Percentiles rank a stretch among this genome's conserved stretches.
phyloP scores from a whole-genome alignment of 2,797 vertebrate species.

The Heliangelus exortis region DNA sequence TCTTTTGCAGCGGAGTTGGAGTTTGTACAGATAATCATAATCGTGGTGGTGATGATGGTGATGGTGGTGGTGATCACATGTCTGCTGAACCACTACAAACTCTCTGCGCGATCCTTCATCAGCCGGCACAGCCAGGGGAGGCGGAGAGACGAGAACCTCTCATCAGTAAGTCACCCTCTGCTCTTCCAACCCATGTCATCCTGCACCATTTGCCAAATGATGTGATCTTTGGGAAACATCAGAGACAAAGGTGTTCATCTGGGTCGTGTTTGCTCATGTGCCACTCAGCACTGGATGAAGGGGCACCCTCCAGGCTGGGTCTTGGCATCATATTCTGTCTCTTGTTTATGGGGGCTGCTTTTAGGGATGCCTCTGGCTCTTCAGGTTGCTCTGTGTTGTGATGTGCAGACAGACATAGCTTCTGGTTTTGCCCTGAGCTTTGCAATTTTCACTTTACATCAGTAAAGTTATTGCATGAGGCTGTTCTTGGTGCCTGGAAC shows the following conservation, averaged over 20 bases:
- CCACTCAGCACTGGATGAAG: background rate
- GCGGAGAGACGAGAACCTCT: slow-evolving; percentile 87
- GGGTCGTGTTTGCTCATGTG: background rate
- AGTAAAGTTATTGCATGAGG: accelerated
- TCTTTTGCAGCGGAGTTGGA: slow-evolving; percentile 91
- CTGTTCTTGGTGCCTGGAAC: background rate
- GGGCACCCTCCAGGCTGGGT: background rate
- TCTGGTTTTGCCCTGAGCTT: background rate
- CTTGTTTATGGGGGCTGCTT: accelerated
- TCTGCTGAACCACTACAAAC: slow-evolving; percentile 94
- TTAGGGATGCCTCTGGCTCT: background rate
- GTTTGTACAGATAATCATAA: slow-evolving; percentile 97
- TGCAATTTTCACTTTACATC: background rate
- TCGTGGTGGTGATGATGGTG: slow-evolving; percentile 97
- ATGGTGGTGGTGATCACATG: slow-evolving; percentile 98
- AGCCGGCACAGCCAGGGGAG: slow-evolving; percentile 86
- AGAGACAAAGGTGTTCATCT: background rate
- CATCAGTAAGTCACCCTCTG: slow-evolving; percentile 84
- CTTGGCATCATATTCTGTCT: background rate
- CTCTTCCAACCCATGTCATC: background rate
- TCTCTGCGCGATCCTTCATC: slow-evolving; percentile 91
- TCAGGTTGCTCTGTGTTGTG: background rate
- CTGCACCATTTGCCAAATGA: background rate
- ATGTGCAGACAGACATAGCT: background rate
- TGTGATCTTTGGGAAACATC: background rate